Evolutionary conservation across 2,797 vertebrate genomes (phyloP).

Genomic region (Lutjanus argentimaculatus): DNA sequence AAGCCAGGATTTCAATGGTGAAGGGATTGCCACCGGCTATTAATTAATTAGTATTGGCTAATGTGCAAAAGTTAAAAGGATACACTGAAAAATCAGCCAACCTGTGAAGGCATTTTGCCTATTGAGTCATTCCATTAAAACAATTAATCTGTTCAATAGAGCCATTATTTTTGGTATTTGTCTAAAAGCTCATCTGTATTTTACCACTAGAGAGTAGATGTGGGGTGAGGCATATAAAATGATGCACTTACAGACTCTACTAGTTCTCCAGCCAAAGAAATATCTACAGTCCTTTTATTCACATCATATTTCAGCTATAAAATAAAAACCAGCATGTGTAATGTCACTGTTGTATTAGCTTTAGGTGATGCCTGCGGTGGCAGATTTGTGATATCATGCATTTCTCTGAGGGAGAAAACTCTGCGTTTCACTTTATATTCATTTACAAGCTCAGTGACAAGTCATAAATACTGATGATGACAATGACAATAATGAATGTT

Average conservation of each 20-base stretch:
- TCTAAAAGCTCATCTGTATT: slow-evolving; percentile 19
- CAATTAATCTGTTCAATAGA: slow-evolving; percentile 17
- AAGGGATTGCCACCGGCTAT: slow-evolving; percentile 19
- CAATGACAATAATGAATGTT: slow-evolving; percentile 46
- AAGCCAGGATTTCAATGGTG: slow-evolving; percentile 12
- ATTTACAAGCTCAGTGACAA: slow-evolving; percentile 39
- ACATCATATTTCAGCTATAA: background rate
- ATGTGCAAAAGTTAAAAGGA: slow-evolving; percentile 19
- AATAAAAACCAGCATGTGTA: slow-evolving; percentile 2
- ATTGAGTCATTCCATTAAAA: slow-evolving; percentile 33
- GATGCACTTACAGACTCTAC: slow-evolving; percentile 1
- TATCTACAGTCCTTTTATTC: background rate
- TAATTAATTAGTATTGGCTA: slow-evolving; percentile 31
- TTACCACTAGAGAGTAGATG: background rate
- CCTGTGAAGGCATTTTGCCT: slow-evolving; percentile 14
- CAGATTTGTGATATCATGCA: slow-evolving; percentile 23
- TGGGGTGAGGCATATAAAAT: background rate
- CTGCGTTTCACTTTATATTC: slow-evolving; percentile 32
- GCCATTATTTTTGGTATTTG: slow-evolving; percentile 7
- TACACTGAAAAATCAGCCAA: slow-evolving; percentile 28
- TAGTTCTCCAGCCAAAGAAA: background rate
- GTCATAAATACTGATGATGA: slow-evolving; percentile 53
- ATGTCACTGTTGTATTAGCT: slow-evolving; percentile 1
- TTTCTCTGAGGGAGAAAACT: slow-evolving; percentile 9
- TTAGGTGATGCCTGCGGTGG: slow-evolving; percentile 19